Evolutionary conservation across 1,140 invertebrate genomes (phyloP).

Genomic region (Goniozus legneri): DNA sequence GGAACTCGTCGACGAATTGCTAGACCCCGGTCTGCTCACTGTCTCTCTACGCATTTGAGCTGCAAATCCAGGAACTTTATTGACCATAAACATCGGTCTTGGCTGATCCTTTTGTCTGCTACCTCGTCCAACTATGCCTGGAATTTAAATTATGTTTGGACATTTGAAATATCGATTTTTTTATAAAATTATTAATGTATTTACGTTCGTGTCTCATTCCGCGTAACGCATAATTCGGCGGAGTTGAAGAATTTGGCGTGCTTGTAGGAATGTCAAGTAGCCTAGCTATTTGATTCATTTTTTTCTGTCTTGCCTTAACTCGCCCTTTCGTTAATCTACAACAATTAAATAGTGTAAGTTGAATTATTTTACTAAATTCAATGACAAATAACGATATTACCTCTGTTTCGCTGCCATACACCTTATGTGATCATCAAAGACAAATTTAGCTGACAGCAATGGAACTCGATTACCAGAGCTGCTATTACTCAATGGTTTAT

Average conservation of each 20-base stretch:
- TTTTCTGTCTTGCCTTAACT: constrained; percentile 90
- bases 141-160: background rate
- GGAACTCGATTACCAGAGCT: constrained; percentile 68
- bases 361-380: background rate
- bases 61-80: constrained; percentile 68
- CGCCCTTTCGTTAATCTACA: constrained; percentile 77
- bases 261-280: constrained; percentile 77
- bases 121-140: constrained; percentile 49
- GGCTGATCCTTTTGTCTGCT: constrained; percentile 55
- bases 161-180: constrained; percentile 1
- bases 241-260: constrained; percentile 58
- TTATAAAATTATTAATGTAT: constrained; percentile 37
- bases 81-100: constrained; percentile 60
- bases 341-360: constrained; percentile 17
- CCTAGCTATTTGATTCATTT: constrained; percentile 91
- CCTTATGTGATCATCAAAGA: constrained; percentile 98
- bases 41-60: constrained; percentile 61
- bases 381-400: constrained; percentile 52
- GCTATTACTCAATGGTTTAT: constrained; percentile 65
- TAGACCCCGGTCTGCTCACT: constrained; percentile 30
- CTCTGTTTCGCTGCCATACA: constrained; percentile 95
- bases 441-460: constrained; percentile 85
- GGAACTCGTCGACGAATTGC: constrained; percentile 33
- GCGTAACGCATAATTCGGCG: constrained; percentile 50
- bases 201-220: constrained; percentile 44